Percentiles rank a stretch among this genome's conserved stretches.
phyloP scores from a whole-genome alignment of 2,797 vertebrate genomes.

The Aphelocoma californica region DNA sequence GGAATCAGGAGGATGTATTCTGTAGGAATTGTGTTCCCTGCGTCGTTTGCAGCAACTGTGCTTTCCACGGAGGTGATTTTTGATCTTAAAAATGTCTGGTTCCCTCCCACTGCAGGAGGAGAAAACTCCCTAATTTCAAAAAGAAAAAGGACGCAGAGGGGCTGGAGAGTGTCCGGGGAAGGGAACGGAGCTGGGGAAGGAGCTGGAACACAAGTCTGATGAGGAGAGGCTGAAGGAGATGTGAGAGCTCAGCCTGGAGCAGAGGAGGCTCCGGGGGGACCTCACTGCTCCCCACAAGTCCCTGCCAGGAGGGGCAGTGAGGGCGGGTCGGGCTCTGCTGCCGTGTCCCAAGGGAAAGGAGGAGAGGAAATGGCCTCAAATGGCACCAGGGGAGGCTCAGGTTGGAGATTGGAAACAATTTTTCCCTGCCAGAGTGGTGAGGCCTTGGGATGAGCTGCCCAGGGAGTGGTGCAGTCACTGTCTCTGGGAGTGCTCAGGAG shows the following conservation, averaged over 20 bases:
- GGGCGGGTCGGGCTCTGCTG: neutral
- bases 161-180: fast-evolving
- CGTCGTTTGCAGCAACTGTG: neutral
- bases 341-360: too few relatives aligned
- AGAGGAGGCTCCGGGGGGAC: neutral
- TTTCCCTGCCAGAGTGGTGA: too few relatives aligned
- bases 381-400: too few relatives aligned
- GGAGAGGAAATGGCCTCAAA: too few relatives aligned
- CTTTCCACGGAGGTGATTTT: neutral
- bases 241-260: neutral
- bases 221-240: neutral
- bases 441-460: too few relatives aligned
- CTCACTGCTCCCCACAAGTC: neutral
- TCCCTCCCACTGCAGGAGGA: neutral
- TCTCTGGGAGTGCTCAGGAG: neutral
- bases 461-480: too few relatives aligned
- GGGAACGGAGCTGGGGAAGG: neutral
- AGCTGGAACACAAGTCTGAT: neutral
- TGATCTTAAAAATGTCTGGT: neutral
- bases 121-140: neutral
- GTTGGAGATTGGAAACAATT: too few relatives aligned
- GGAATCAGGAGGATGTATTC: neutral
- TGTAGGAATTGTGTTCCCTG: too few relatives aligned
- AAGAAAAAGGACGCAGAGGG: neutral
- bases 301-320: neutral